These are phyloP conservation scores for Cyphomyrmex costatus DNA, from an alignment of 1,140 invertebrate genomes.

Conservation along the genomic window DNA sequence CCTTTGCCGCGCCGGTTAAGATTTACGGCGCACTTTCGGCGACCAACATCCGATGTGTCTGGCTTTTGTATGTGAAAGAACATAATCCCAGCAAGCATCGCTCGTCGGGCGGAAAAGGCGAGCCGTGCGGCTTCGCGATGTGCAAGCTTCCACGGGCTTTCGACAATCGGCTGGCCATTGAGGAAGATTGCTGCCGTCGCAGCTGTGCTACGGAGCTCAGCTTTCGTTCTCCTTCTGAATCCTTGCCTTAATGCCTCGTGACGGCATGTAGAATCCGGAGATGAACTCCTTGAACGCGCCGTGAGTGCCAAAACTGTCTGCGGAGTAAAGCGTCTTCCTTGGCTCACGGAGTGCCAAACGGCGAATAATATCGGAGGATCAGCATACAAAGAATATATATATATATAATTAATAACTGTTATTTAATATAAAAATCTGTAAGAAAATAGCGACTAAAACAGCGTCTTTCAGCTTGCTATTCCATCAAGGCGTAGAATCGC, in stretches of 20 bases:
- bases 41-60: constrained; percentile 37
- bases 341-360: constrained; percentile 18
- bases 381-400: too few species aligned
- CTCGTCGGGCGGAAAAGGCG: background rate
- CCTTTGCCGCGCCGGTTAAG: background rate
- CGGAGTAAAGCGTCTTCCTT: background rate
- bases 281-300: constrained; percentile 58
- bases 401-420: background rate
- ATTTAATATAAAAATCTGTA: background rate
- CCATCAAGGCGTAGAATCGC: background rate
- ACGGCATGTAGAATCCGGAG: constrained; percentile 35
- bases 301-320: constrained; percentile 51
- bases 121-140: background rate
- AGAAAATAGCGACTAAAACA: background rate
- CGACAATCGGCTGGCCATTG: constrained; percentile 34
- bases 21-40: constrained; percentile 57
- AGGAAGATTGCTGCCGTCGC: constrained; percentile 30
- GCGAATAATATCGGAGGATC: too few species aligned
- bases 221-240: constrained; percentile 30
- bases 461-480: background rate
- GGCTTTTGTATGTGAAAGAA: constrained; percentile 22
- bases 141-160: constrained; percentile 47
- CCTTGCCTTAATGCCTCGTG: constrained; percentile 36
- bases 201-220: background rate
- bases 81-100: constrained; percentile 45